phyloP scores from a whole-genome alignment of 2,888 invertebrate genomes.

The Lasius platythorax region DNA sequence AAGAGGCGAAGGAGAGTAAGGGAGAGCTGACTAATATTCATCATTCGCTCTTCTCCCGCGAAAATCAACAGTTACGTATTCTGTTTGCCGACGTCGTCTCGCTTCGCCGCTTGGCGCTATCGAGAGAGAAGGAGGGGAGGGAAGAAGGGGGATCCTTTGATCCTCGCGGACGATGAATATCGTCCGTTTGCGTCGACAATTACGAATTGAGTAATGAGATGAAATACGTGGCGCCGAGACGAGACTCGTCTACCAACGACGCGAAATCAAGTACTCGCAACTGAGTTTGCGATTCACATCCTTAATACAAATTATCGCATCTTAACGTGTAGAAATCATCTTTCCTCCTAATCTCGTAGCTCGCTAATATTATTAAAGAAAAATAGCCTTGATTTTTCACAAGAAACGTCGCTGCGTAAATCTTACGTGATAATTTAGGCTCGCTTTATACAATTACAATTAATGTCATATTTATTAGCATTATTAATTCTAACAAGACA shows the following conservation, averaged over 20 bases:
- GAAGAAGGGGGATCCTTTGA: conserved; percentile 26
- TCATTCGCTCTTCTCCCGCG: conserved; percentile 51
- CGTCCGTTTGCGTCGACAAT: conserved; percentile 53
- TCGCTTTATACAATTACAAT: neutral
- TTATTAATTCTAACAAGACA: neutral
- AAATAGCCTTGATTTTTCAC: neutral
- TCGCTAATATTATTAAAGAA: conserved; percentile 1
- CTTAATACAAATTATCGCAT: conserved; percentile 21
- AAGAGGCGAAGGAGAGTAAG: conserved; percentile 40
- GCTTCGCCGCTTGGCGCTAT: conserved; percentile 38
- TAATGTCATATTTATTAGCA: neutral
- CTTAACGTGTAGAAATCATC: neutral
- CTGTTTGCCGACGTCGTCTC: conserved; percentile 55
- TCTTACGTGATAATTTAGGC: neutral
- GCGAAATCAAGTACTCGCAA: conserved; percentile 35
- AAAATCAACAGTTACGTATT: conserved; percentile 57
- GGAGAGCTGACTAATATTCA: conserved; percentile 46
- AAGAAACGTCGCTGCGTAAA: neutral
- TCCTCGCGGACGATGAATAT: conserved; percentile 48
- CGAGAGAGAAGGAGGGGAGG: neutral
- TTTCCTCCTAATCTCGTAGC: neutral
- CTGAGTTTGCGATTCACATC: conserved; percentile 32
- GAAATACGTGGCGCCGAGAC: conserved; percentile 42
- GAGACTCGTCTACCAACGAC: conserved; percentile 18
- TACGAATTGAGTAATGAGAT: conserved; percentile 50